Conservation (phyloP, 1,140 invertebrate genomes). For the Dolichoris vasculosae region DNA sequence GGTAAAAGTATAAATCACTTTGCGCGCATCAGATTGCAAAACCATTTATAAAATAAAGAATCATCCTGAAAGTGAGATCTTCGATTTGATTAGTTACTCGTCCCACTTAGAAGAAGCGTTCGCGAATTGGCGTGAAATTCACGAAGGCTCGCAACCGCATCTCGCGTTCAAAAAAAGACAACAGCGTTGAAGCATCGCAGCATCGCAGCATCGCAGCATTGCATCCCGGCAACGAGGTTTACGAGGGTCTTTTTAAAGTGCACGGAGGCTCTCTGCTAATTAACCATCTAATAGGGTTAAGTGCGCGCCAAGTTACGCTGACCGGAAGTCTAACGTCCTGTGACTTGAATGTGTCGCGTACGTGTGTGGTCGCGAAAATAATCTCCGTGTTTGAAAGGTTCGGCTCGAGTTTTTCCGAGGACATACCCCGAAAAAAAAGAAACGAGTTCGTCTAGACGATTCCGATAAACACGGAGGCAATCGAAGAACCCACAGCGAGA, state of each 20-base stretch:
- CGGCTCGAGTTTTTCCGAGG: neutral
- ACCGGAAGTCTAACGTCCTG: constrained; percentile 60
- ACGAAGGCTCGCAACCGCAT: neutral
- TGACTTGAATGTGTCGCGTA: neutral
- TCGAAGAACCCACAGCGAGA: constrained; percentile 1
- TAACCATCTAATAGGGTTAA: constrained; percentile 65
- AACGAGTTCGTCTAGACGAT: constrained; percentile 16
- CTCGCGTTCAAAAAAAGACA: neutral
- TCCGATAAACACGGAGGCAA: constrained; percentile 9
- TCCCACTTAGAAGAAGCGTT: neutral
- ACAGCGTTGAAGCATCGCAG: neutral
- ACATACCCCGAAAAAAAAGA: neutral
- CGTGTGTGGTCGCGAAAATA: constrained; percentile 10
- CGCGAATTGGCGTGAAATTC: constrained; percentile 24
- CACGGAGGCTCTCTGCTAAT: constrained; percentile 59
- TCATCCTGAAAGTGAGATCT: constrained; percentile 16
- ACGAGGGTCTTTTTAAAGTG: neutral
- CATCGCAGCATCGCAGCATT: constrained; percentile 1
- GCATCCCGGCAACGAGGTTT: constrained; percentile 17
- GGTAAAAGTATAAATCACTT: neutral
- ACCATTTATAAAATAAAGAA: neutral
- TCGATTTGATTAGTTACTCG: constrained; percentile 15
- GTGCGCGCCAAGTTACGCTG: constrained; percentile 46
- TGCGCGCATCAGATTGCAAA: neutral
- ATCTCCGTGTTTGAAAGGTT: too few relatives aligned